Evolutionary conservation across 1,140 invertebrate species (phyloP), one percentile per base, ranked within the genome.

Genomic region (Leptoteleia sp.): DNA sequence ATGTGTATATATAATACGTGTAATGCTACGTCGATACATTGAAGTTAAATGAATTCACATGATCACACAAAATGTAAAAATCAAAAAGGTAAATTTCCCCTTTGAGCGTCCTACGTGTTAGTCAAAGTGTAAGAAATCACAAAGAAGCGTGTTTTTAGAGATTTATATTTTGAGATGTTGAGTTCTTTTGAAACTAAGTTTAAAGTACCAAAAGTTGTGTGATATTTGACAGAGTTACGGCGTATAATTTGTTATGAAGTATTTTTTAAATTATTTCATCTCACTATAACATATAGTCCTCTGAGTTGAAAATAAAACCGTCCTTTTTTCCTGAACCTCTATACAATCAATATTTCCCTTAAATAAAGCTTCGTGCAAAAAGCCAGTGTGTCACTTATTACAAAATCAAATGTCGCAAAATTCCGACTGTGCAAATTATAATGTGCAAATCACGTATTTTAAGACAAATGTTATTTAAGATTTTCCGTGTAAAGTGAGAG

Each of bases 381-480:
- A 64, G 37, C 72, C 47, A 22, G 64, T 76, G 57, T 76, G 67
- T 78, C 67, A 78, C 75, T 71, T 62, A 65, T 42, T 65, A 59
- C 62, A 72, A 68, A 76, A 80, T 80, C 68, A 80, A 80, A 77
- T 22, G 50, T 80, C 67, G 52, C 19, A 15, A 35, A 57, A 48
- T 72, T 71, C 62, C 64, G 67, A 76, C 57, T 70, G 62, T 73
- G 68, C 73, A 76, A 68, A 80, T 62, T 71, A 64, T 72, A 64
- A 73, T 71, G 65, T 77, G 68, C 76, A 70, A 76, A 80, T 76
- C 61, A 77, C 59, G 70, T 79, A 75, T 75, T 79, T 73, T 75
- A 75, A 75, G 76, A 73, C 57, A 73, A 75, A 71, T 40, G 70
- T 79, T 75, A 70, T 75, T 75, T 71, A 79, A 79, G 70, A 71